phyloP scores from a whole-genome alignment of 2,888 invertebrate species.

The Phortica okadai region DNA sequence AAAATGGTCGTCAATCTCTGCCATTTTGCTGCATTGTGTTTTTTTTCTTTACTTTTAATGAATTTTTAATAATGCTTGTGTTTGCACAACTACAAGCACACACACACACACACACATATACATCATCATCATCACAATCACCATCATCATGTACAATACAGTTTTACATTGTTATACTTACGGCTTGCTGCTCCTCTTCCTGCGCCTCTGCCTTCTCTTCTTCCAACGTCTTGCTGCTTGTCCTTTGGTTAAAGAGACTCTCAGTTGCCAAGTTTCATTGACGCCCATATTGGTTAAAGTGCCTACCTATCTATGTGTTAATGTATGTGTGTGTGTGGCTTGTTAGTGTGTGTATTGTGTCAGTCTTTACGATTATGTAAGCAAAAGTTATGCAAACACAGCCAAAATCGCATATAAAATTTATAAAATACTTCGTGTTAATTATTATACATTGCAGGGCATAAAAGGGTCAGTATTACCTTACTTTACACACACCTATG shows the following conservation, averaged over 20 bases:
- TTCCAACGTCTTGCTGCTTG: conserved; percentile 44
- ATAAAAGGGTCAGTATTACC: conserved; percentile 52
- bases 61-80: conserved; percentile 16
- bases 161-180: too few species aligned
- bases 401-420: conserved; percentile 17
- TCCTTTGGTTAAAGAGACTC: background rate
- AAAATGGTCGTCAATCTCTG: background rate
- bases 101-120: background rate
- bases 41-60: conserved; percentile 3
- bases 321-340: conserved; percentile 33
- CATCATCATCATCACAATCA: background rate
- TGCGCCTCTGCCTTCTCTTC: too few species aligned
- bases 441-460: conserved; percentile 63
- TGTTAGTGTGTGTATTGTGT: conserved; percentile 18
- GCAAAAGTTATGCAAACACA: conserved; percentile 23
- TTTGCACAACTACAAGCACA: background rate
- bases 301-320: background rate
- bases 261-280: conserved; percentile 3
- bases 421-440: conserved; percentile 53
- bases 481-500: background rate
- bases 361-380: conserved; percentile 55
- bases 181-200: too few species aligned
- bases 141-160: too few species aligned
- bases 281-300: conserved; percentile 10
- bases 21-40: background rate